These are phyloP conservation scores for Polymixis flavicincta DNA, from an alignment of 2,888 invertebrate genomes.

Conservation along the genomic window DNA sequence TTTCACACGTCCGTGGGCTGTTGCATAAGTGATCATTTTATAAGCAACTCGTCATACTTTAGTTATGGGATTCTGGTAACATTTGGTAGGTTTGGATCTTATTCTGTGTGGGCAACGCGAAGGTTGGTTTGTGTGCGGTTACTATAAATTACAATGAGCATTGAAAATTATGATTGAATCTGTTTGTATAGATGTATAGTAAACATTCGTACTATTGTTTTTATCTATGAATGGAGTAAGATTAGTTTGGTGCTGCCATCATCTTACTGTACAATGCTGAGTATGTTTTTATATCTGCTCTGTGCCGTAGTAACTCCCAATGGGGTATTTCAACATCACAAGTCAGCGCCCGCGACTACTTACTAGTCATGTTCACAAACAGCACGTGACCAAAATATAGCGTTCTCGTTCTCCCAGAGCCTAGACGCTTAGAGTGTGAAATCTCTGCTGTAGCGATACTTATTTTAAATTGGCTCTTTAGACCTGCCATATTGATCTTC, in stretches of 20 bases:
- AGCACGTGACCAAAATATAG: conserved; percentile 23
- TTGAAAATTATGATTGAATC: conserved; percentile 7
- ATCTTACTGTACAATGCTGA: not conserved
- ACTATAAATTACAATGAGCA: conserved; percentile 18
- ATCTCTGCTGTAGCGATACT: not conserved
- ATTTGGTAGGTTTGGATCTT: conserved; percentile 31
- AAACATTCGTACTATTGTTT: conserved; percentile 31
- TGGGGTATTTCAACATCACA: conserved; percentile 1
- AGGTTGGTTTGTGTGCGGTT: conserved; percentile 29
- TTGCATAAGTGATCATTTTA: conserved; percentile 71
- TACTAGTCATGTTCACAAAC: conserved; percentile 3
- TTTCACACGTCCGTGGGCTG: conserved; percentile 75
- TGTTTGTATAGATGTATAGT: conserved; percentile 17
- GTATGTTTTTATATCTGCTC: too few relatives aligned
- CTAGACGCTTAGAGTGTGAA: not conserved
- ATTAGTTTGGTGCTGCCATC: not conserved
- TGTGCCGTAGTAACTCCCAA: not conserved
- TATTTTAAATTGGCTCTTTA: not conserved
- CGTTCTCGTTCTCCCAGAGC: not conserved
- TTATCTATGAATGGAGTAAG: not conserved
- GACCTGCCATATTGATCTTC: not conserved
- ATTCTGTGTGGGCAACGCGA: conserved; percentile 42
- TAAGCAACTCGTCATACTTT: conserved; percentile 64
- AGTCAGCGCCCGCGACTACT: not conserved
- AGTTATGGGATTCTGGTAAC: conserved; percentile 51